Evolutionary conservation across 1,140 invertebrate species (phyloP), one percentile per base, ranked within the genome.

Genomic region (Drosophila bocqueti): DNA sequence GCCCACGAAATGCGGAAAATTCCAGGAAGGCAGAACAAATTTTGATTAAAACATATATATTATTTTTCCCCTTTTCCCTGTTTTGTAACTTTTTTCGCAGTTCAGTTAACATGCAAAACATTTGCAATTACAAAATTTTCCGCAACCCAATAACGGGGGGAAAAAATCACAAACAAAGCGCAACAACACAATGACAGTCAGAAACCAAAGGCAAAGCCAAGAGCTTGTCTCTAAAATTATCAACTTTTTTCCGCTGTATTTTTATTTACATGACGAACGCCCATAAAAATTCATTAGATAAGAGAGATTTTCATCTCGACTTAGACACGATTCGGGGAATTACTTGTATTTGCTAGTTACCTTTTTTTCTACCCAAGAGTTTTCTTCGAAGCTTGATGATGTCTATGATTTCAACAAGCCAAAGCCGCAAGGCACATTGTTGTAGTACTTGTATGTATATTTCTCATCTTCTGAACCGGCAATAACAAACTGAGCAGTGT

Each of bases 101-200:
- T 74, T 74, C 71, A 61, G 71, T 52, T 74, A 74, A 74, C 71
- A 74, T 43, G 67, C 71, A 74, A 72, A 72, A 73, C 71, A 73
- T 74, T 74, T 74, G 59, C 67, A 73, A 74, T 74, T 74, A 52
- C 45, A 73, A 73, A 71, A 72, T 60, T 73, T 73, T 73, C 67
- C 69, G 54, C 69, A 38, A 73, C 26, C 24, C 18, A 49, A 31
- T 29, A 16, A 26, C 47, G 18, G 31, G 58, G 57, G 31, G 15
- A 36, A 68, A 68, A 50, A 11, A 24, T 55, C 52, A 36, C 52
- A 45, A 38, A 66, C 67, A 66, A 59, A 18, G 24, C 24, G 34
- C 9, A 64, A 58, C 13, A 64, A 58, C n/a, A 42, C 52, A 59
- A 64, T 31, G 24, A 58, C 65, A 49, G 16, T 0, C 24, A 57